Conservation (phyloP, 2,888 invertebrate species). For the Drosophila picticornis region DNA sequence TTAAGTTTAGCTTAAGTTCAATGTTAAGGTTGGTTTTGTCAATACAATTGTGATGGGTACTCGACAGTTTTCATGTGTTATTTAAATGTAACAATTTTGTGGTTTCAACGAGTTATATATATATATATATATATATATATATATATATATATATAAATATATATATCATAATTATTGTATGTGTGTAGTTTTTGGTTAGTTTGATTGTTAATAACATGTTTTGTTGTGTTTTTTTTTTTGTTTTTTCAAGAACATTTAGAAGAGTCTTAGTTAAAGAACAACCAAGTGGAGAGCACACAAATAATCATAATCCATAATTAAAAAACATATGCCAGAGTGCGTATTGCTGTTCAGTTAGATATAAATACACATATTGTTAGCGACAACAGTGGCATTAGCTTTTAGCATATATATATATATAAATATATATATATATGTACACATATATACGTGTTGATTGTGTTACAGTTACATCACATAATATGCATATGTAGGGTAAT, state of each 20-base stretch:
- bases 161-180: constrained; percentile 5
- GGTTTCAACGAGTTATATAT: constrained; percentile 28
- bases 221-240: not conserved
- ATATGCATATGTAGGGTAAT: constrained; percentile 35
- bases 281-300: constrained; percentile 33
- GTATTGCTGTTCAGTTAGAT: not conserved
- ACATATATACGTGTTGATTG: constrained; percentile 1
- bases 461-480: constrained; percentile 43
- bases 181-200: constrained; percentile 22
- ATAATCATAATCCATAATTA: constrained; percentile 31
- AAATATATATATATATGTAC: not conserved
- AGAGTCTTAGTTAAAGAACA: constrained; percentile 31
- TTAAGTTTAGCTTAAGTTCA: constrained; percentile 59
- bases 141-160: not conserved
- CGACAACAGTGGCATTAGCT: constrained; percentile 49
- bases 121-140: constrained; percentile 1
- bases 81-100: constrained; percentile 29
- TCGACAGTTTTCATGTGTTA: constrained; percentile 34
- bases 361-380: constrained; percentile 1
- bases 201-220: constrained; percentile 36
- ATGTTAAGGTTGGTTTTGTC: constrained; percentile 34
- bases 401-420: constrained; percentile 16
- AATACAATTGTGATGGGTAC: constrained; percentile 45
- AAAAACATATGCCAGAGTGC: constrained; percentile 60
- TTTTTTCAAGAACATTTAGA: constrained; percentile 70